Conservation (phyloP, 2,113 vertebrate species). For the Mobula hypostoma region DNA sequence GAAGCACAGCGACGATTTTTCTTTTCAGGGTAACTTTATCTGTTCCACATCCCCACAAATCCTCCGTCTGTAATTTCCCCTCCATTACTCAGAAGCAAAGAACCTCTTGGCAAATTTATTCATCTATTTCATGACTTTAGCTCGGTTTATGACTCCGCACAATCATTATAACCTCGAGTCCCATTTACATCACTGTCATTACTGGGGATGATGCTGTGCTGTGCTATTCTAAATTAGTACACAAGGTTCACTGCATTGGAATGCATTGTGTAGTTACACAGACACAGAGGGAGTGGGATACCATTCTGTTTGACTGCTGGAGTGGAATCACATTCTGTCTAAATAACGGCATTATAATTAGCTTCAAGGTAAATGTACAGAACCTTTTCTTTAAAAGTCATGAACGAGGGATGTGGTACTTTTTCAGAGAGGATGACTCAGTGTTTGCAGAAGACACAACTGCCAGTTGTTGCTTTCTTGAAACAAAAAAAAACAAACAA, state of each 20-base stretch:
- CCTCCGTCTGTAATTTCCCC: not conserved
- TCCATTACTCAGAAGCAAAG: not conserved
- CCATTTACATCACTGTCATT: slow-evolving; percentile 30
- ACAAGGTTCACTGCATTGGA: not conserved
- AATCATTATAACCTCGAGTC: not conserved
- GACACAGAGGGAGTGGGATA: not conserved
- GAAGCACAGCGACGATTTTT: not conserved
- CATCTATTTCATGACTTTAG: slow-evolving; percentile 19
- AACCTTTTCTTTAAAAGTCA: not conserved
- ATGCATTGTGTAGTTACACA: not conserved
- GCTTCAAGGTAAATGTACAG: slow-evolving; percentile 8
- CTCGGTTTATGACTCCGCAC: not conserved
- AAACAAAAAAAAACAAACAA: not conserved
- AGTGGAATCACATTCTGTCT: slow-evolving; percentile 7
- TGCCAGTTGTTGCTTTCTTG: not conserved
- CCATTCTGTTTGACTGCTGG: slow-evolving; percentile 19
- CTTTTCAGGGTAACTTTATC: not conserved
- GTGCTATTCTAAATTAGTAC: not conserved
- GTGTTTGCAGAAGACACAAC: not conserved
- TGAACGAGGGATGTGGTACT: not conserved
- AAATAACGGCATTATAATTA: not conserved
- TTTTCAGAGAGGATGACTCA: not conserved
- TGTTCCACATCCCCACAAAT: not conserved
- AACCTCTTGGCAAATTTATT: not conserved
- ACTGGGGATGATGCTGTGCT: not conserved